Base-by-base conservation (phyloP, 2,797 vertebrate genomes). In the Mallotus villosus region DNA sequence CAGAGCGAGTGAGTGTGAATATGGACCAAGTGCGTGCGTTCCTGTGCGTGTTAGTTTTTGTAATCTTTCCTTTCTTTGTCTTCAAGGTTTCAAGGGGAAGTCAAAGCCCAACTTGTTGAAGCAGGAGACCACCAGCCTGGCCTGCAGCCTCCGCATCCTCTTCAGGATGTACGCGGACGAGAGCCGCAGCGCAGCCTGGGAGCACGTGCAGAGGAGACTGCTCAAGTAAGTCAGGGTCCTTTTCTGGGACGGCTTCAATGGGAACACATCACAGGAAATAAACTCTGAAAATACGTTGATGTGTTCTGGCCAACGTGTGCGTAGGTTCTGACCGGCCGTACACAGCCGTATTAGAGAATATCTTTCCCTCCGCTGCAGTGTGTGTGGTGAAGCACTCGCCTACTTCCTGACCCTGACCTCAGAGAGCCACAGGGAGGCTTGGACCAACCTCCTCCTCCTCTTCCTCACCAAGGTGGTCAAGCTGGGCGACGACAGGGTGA, bases 71-170 rank as follows among this genome's bases (percentile, higher is more conserved):
- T 12, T 12, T 14, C 41, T 46, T 46, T 46, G 41, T 14, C 9
- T 3, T 46, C 41, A 11, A 86, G 95, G 95, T 80, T 96, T 96
- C 89, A 96, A 96, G 87, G 95, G 95, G 77, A 96, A 96, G 79
- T 96, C 95, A 0, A 96, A 96, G 85, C 95, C 95, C 58, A 96
- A 96, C 77, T 92, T 96, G 51, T 90, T 96, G 85, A 96, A 96
- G 75, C 95, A 96, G 85, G 95, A 96, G 88, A 96, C 95, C 0
- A 96, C 94, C 77, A 96, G 95, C 67, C 86, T 96, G 41, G 95
- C 95, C 7, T 96, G 95, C 3, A 93, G 94, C 49, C 79, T 96
- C 83, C 94, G 95, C 74, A 95, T 96, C 69, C 91, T 96, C 0
- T 96, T 96, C 88, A 94, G 95, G 24, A 96, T 96, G 95, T 96